phyloP scores from a whole-genome alignment of 1,140 invertebrate species.

The Macrocentrus cingulum region DNA sequence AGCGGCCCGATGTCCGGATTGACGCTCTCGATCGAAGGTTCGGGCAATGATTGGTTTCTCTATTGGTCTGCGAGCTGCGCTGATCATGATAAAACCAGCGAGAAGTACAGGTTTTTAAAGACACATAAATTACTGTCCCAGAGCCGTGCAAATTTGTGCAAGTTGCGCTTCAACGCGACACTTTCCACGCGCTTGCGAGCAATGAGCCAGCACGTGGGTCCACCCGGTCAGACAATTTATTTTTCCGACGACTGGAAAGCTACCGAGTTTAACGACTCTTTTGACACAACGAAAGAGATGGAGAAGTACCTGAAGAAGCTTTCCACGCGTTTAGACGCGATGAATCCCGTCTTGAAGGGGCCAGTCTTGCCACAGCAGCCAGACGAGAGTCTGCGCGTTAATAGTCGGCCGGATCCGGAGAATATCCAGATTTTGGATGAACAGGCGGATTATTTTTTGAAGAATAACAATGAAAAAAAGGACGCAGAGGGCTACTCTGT shows the following conservation, averaged over 20 bases:
- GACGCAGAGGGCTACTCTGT: slow-evolving; percentile 25
- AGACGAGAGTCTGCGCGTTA: slow-evolving; percentile 4
- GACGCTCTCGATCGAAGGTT: slow-evolving; percentile 65
- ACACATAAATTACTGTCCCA: slow-evolving; percentile 67
- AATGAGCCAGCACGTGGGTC: slow-evolving; percentile 68
- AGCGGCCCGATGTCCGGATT: slow-evolving; percentile 70
- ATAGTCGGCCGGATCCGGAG: slow-evolving; percentile 27
- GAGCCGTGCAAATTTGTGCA: slow-evolving; percentile 71
- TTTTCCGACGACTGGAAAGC: slow-evolving; percentile 49
- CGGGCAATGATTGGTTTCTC: slow-evolving; percentile 74
- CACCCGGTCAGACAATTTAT: slow-evolving; percentile 66
- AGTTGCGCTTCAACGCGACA: slow-evolving; percentile 71
- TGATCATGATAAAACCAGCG: slow-evolving; percentile 53
- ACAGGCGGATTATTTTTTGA: slow-evolving; percentile 7
- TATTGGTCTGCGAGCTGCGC: slow-evolving; percentile 74
- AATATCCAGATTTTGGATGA: slow-evolving; percentile 5
- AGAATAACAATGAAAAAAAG: slow-evolving; percentile 33
- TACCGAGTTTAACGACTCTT: slow-evolving; percentile 56
- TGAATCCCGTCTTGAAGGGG: slow-evolving; percentile 29
- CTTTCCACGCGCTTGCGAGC: slow-evolving; percentile 69
- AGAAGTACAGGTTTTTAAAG: slow-evolving; percentile 51
- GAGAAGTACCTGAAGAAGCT: slow-evolving; percentile 47
- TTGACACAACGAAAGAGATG: slow-evolving; percentile 48
- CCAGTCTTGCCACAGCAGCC: not conserved
- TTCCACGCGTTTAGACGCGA: slow-evolving; percentile 32